Evolutionary conservation across 2,797 vertebrate species (phyloP), one percentile per base, ranked within the genome.

Genomic region (Acropternis orthonyx): DNA sequence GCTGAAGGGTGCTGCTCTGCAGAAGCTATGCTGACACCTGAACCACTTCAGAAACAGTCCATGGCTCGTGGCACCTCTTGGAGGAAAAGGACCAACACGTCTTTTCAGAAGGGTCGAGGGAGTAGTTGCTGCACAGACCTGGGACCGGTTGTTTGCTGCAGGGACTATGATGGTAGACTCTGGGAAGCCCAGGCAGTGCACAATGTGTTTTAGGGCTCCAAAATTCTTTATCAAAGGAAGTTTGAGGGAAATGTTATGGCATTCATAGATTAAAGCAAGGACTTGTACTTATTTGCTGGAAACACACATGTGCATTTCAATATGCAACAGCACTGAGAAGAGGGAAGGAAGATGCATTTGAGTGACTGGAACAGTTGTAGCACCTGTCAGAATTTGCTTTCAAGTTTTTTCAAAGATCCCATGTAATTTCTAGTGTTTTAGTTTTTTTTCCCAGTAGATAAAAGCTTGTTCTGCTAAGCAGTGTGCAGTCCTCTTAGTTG

Each of bases 271-370:
- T 59, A 89, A 93, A 85, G 43, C 20, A 63, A 71, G 36, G 37
- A 37, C 10, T 78, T 59, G 14, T 16, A 63, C 8, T 16, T 48
- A 2, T 67, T 54, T 88, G 52, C 37, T 74, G 56, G 52, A 77
- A 93, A 54, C 8, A 10, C 1, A 6, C 0, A 1, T 16, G 9
- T 12, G 11, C 0, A 0, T 85, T 96, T 88, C 65, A 61, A 7
- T 83, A n/a, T 15, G 30, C 36, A 61, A 15, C 26, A 79, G 39
- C 28, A 14, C 12, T 27, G 46, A 73, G 56, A 34, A 73, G 26
- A 43, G 20, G 46, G 43, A 72, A 51, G 66, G 43, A 72, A 51
- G 69, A 18, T 61, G 19, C 13, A 3, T 65, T 92, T 80, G 61
- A 77, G 56, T n/a, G 65, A 39, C 26, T 22, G 54, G 19, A 78